phyloP scores from a whole-genome alignment of 2,113 vertebrate genomes.

The Regulus satrapa region DNA sequence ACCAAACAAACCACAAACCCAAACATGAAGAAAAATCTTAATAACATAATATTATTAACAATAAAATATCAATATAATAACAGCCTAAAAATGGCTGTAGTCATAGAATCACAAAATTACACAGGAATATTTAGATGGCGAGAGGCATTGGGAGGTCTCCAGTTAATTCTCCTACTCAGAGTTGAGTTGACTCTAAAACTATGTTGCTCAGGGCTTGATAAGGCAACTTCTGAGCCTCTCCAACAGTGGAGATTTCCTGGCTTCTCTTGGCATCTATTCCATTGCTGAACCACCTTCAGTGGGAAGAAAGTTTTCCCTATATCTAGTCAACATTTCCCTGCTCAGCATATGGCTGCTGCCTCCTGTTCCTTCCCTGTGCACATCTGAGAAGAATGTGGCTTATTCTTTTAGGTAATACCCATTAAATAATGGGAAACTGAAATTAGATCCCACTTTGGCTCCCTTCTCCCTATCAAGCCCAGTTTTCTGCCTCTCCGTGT shows the following conservation, averaged over 20 bases:
- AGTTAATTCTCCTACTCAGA: not conserved
- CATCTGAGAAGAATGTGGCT: not conserved
- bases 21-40: not conserved
- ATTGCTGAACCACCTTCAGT: not conserved
- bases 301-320: not conserved
- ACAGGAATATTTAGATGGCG: not conserved
- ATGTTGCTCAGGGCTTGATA: not conserved
- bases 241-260: not conserved
- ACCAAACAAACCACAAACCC: too few species aligned
- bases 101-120: not conserved
- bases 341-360: not conserved
- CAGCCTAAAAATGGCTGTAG: not conserved
- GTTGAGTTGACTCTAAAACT: not conserved
- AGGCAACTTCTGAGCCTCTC: not conserved
- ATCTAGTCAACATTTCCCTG: not conserved
- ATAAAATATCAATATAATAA: too few species aligned
- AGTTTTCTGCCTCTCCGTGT: not conserved
- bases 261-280: not conserved
- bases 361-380: not conserved
- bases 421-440: not conserved
- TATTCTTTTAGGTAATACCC: not conserved
- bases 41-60: too few species aligned
- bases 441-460: not conserved
- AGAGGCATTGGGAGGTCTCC: not conserved
- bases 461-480: not conserved